Evolutionary conservation across 2,797 vertebrate species (phyloP), one percentile per base, ranked within the genome.

Genomic region (Enteromius afrohamiltoni): DNA sequence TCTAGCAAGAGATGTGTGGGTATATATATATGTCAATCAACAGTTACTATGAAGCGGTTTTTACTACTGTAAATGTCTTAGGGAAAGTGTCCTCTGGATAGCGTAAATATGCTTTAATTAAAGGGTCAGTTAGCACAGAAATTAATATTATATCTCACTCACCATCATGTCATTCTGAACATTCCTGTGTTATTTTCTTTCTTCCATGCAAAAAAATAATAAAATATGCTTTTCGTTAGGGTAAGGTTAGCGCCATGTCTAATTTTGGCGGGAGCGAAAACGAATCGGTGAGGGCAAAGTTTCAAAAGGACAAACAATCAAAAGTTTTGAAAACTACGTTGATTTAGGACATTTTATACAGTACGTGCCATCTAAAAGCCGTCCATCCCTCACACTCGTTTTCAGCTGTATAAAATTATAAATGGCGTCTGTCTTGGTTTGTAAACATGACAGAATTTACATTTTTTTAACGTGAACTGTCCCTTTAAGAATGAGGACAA

Each of bases 31-130:
- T 78, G 62, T 70, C 53, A 23, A 23, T 40, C 51, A 79, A 45
- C 73, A 68, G 51, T 79, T 58, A 64, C 37, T 70, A 77, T 65
- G 17, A 82, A 85, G 85, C 77, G 83, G 64, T 77, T 71, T 77
- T 65, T 85, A 74, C 58, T 53, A 45, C 23, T 74, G 21, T 75
- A 75, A 55, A 76, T 58, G 71, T 80, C 42, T 74, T 78, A 58
- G 71, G 80, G 71, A 75, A 76, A 23, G 5, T 55, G 23, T 83
- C 62, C 19, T 17, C 21, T 55, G 51, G 31, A 23, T 67, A 75
- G 82, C 42, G 21, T 29, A 53, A 23, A 53, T 26, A 65, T 74
- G 45, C 45, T 82, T 75, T 74, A 23, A 17, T 19, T 64, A 23
- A 51, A 82, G 8, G 62, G 42, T 37, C 21, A 51, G 29, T 79